Percentiles rank a stretch among this genome's conserved stretches.
These are phyloP conservation scores for Petromus typicus DNA, from an alignment of 2,113 vertebrate species.

Conservation along the genomic window DNA sequence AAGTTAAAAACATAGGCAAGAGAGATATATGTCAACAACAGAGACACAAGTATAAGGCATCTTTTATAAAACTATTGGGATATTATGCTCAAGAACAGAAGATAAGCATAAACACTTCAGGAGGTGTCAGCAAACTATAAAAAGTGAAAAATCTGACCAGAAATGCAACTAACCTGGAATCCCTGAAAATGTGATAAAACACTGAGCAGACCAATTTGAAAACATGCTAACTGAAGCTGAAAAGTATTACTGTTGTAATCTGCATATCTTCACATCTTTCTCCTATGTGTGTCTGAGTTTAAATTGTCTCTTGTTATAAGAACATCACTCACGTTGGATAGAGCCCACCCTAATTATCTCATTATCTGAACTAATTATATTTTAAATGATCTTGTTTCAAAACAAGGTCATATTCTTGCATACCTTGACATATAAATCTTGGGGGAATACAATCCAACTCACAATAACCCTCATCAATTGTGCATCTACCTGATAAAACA, in stretches of 20 bases:
- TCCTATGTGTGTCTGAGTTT: neutral
- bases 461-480: neutral
- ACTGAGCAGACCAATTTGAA: neutral
- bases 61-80: neutral
- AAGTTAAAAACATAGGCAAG: neutral
- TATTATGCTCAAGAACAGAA: neutral
- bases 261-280: neutral
- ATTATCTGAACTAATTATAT: conserved; percentile 24
- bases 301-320: conserved; percentile 1
- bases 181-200: neutral
- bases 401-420: neutral
- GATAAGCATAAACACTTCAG: neutral
- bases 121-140: neutral
- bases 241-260: neutral
- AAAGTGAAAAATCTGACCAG: neutral
- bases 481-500: neutral
- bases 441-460: neutral
- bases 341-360: neutral
- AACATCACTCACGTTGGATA: neutral
- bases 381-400: neutral
- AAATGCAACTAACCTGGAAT: neutral
- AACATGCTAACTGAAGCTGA: neutral
- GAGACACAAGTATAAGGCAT: neutral
- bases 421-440: neutral
- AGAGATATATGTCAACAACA: neutral